Base-by-base conservation (phyloP, 1,140 invertebrate genomes). In the Musca domestica region DNA sequence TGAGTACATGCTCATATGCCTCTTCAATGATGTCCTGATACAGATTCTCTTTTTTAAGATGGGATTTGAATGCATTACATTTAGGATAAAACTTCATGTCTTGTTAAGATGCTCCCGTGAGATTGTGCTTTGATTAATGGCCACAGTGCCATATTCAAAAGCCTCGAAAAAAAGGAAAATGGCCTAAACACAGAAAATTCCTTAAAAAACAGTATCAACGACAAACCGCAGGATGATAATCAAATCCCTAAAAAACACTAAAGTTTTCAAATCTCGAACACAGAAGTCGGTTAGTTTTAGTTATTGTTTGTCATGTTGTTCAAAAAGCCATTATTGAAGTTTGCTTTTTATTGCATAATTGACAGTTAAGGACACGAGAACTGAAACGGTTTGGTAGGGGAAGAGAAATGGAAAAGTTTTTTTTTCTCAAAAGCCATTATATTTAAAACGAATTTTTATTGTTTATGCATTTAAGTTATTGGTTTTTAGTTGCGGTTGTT, bases 71-170 rank as follows among this genome's bases (percentile, higher is more conserved):
- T n/a, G 27, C 52, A 27, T 56, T n/a, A 12, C 52, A 56, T 56
- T 19, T 51, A 3, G 20, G n/a, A 3, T 25, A 15, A 23, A 5
- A 23, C 7, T 46, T 14, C 25, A 41, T 27, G 34, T 17, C 22
- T 67, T 41, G 14, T 48, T 41, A 34, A 52, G 47, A 69, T 66
- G 9, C 30, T 69, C 68, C 64, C 64, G 64, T 51, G 68, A 69
- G 68, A 69, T 69, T 51, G 54, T 23, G 15, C 22, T 63, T 69
- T 69, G 68, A 69, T 69, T 66, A 69, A 69, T 69, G 68, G 64
- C 14, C 48, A 15, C 46, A 52, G 5, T n/a, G 12, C 27, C 52
- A 14, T n/a, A 20, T 51, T 51, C 23, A 56, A 56, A 56, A 5
- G 27, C 25, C 12, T 2, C n/a, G n/a, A n/a, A n/a, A n/a, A n/a